Conservation (phyloP, 2,888 invertebrate species). For the Drosophila macrospina region DNA sequence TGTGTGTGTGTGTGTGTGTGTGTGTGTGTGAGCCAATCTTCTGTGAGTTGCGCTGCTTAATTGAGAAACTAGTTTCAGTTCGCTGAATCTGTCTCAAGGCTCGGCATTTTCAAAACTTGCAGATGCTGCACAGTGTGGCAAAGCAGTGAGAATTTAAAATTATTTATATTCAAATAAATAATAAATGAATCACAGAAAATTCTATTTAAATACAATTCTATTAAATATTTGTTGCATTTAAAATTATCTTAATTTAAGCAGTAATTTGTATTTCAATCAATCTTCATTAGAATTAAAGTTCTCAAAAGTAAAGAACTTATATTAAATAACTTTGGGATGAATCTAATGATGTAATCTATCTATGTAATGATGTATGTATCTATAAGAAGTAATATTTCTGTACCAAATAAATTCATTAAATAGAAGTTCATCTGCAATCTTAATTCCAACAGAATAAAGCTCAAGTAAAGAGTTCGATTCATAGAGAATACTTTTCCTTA, state of each 20-base stretch:
- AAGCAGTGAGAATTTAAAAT: no score
- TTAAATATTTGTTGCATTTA: no score
- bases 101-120: conserved; percentile 23
- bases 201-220: no score
- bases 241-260: no score
- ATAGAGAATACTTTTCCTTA: neutral
- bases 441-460: neutral
- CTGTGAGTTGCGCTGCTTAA: conserved; percentile 61
- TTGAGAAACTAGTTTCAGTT: conserved; percentile 77
- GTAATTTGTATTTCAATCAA: neutral
- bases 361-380: no score
- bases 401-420: neutral
- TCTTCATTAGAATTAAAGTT: no score
- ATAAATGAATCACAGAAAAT: no score
- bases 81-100: conserved; percentile 37
- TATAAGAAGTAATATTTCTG: neutral
- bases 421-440: neutral
- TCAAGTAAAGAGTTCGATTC: neutral
- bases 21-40: conserved; percentile 51
- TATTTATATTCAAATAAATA: no score
- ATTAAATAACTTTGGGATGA: neutral
- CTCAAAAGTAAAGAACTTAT: no score
- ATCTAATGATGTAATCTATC: neutral
- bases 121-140: conserved; percentile 37
- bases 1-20: conserved; percentile 1